Percentiles rank a stretch among this genome's conserved stretches.
These are phyloP conservation scores for Paelopatides confundens DNA, from an alignment of 53 echinoderm and acorn worm genomes.

Conservation along the genomic window DNA sequence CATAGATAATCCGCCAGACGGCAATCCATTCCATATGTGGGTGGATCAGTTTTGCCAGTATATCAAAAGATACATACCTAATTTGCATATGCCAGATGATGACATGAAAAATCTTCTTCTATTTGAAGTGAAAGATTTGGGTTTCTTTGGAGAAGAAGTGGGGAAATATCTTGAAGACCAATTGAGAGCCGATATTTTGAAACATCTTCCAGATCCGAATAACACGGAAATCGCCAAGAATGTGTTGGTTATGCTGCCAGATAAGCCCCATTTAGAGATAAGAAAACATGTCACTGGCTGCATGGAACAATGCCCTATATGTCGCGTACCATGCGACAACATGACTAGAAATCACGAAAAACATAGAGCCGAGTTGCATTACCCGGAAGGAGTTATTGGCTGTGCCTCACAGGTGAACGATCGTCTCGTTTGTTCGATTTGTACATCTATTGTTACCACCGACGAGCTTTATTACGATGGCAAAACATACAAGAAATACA, in stretches of 20 bases:
- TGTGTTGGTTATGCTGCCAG: background rate
- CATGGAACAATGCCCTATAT: conserved; percentile 30
- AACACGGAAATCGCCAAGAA: background rate
- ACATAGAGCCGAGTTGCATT: conserved; percentile 36
- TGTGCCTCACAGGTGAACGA: background rate
- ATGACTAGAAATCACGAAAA: conserved; percentile 13
- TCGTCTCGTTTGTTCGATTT: background rate
- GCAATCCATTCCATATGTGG: background rate
- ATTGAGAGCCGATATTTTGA: background rate
- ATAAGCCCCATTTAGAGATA: conserved; percentile 16
- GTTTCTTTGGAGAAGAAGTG: background rate
- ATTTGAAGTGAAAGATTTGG: background rate
- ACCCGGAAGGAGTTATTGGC: conserved; percentile 30
- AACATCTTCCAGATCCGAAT: background rate
- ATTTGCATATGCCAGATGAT: background rate
- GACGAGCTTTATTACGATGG: conserved; percentile 9
- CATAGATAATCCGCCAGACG: too few species aligned
- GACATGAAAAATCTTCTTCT: background rate
- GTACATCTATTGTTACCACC: conserved; percentile 26
- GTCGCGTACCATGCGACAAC: conserved; percentile 33
- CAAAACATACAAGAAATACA: background rate
- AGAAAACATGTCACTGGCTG: conserved; percentile 2
- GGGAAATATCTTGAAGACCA: background rate
- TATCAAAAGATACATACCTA: background rate
- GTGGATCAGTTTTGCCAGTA: background rate